Evolutionary conservation across 2,888 invertebrate species (phyloP), one percentile per base, ranked within the genome.

Genomic region (Gymnocheta viridis): DNA sequence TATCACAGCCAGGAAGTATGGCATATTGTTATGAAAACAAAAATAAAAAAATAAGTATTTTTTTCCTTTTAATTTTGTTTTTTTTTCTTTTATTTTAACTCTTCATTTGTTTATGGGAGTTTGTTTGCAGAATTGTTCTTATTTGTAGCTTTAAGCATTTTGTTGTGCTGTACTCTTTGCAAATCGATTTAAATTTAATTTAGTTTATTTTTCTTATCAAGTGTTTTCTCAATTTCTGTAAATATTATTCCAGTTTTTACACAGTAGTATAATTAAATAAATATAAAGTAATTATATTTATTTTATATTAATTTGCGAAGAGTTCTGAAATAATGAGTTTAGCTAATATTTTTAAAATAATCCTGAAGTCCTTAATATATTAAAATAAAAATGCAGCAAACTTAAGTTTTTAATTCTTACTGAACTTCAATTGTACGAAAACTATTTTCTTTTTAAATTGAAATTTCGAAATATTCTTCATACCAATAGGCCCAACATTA

Each of bases 151-250:
- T 66, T 47, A 41, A 70, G 51, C 64, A 38, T 38, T 64, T 72
- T 79, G 70, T 38, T 51, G 47, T 24, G 47, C 44, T 66, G 44
- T 44, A 9, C 72, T 64, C 32, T 81, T 60, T 67, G 47, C 38
- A 82, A 86, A 85, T 86, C 82, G 78, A 82, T 86, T 58, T 85
- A 72, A 81, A 78, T 81, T 84, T 82, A 73, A 82, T 86, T 82
- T 78, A 81, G 77, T 85, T 86, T 84, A 22, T 69, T 64, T 76
- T 17, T 62, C 51, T 84, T 82, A 62, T 67, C 7, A 62, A 27
- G 14, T 64, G 27, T 14, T 22, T 64, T 29, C 9, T 24, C 3
- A 47, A 17, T 12, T 32, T 51, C 6, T 19, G 3, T 10, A 66
- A 76, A 56, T 51, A 24, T 14, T 4, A 17, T 35, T 14, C 17